Conservation (phyloP, 2,113 vertebrate species). For the Gallinago undulata region DNA sequence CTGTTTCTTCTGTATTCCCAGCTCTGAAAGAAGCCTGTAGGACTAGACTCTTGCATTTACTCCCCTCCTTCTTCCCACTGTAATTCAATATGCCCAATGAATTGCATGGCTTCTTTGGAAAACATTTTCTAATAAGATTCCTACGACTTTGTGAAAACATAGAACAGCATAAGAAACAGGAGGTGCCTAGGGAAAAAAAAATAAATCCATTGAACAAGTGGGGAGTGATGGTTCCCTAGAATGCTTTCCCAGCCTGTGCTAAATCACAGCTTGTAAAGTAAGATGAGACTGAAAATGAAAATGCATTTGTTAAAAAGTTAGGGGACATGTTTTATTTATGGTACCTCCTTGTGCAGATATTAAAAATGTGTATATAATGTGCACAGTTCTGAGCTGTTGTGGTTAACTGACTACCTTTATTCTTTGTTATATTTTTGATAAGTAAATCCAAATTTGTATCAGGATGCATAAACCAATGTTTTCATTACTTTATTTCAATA, state of each 20-base stretch:
- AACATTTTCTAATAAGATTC: constrained; percentile 18
- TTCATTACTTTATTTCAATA: background rate
- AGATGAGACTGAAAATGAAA: background rate
- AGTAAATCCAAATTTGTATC: background rate
- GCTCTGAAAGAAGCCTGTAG: background rate
- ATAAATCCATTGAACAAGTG: background rate
- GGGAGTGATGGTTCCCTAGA: background rate
- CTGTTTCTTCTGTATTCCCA: background rate
- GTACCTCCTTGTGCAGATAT: background rate
- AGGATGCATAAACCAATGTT: background rate
- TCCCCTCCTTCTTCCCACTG: background rate
- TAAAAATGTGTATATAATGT: background rate
- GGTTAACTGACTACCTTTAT: background rate
- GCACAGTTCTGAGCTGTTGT: rapidly evolving
- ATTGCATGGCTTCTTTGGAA: background rate
- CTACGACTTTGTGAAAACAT: background rate
- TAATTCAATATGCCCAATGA: background rate
- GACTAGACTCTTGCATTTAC: background rate
- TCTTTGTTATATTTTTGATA: background rate
- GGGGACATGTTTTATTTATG: background rate
- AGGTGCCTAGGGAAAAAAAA: background rate
- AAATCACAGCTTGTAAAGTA: background rate
- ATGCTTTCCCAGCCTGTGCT: background rate
- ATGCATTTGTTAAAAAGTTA: background rate
- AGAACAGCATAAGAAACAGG: constrained; percentile 19